Evolutionary conservation across 2,797 vertebrate species (phyloP).

Genomic region (Hapalemur alaotrensis): DNA sequence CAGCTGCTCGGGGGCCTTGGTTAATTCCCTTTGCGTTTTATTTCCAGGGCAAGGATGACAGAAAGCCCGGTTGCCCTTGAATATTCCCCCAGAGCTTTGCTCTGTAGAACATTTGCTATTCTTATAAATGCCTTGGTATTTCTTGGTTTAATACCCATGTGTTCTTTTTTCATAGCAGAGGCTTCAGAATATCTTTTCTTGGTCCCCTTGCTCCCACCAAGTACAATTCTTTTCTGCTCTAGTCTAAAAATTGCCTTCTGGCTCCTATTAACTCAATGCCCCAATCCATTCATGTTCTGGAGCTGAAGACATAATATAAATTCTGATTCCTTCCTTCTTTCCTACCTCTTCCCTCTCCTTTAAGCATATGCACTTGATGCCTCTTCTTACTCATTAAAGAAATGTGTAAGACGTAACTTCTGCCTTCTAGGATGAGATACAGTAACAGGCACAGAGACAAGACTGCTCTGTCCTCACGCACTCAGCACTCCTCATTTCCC

Average conservation of each 20-base stretch:
- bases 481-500: background rate
- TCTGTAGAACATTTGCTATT: background rate
- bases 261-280: background rate
- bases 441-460: background rate
- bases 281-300: background rate
- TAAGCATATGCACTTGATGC: background rate
- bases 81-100: background rate
- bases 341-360: background rate
- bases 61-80: background rate
- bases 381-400: background rate
- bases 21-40: background rate
- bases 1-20: background rate
- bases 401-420: background rate
- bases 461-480: fast-evolving
- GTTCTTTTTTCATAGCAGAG: background rate
- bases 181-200: background rate
- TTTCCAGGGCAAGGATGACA: background rate
- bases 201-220: background rate
- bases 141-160: background rate
- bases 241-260: background rate
- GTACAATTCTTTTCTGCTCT: background rate
- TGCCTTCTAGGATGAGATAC: background rate
- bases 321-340: background rate
- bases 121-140: background rate
- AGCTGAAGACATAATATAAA: background rate